Evolutionary conservation across 1,140 invertebrate species (phyloP).

Genomic region (Pseudomyrmex concolor): DNA sequence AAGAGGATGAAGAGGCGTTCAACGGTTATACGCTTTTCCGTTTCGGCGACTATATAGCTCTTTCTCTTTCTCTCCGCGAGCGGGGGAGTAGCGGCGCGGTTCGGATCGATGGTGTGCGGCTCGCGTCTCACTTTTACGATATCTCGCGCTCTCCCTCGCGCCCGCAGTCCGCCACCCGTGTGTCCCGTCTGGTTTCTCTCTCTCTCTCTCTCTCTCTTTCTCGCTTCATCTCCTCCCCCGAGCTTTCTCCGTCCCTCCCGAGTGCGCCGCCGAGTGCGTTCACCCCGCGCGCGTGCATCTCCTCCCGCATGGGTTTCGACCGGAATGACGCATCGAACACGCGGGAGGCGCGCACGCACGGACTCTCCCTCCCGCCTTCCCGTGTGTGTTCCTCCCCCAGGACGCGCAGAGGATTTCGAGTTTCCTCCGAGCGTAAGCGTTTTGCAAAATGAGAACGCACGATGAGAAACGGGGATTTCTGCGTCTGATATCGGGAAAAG

Average conservation of each 20-base stretch:
- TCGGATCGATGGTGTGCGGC: conserved; percentile 68
- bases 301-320: conserved; percentile 45
- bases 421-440: conserved; percentile 1
- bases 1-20: conserved; percentile 54
- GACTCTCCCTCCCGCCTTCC: not conserved
- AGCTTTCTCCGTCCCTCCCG: not conserved
- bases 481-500: no score
- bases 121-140: conserved; percentile 73
- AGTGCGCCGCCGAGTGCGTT: conserved; percentile 69
- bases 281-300: conserved; percentile 69
- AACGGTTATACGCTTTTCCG: conserved; percentile 68
- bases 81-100: conserved; percentile 44
- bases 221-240: not conserved
- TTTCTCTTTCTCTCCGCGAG: conserved; percentile 23
- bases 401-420: not conserved
- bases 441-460: not conserved
- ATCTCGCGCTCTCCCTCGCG: conserved; percentile 44
- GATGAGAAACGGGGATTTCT: no score
- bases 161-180: conserved; percentile 4
- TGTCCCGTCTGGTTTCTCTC: conserved; percentile 42
- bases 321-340: conserved; percentile 50
- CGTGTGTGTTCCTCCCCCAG: conserved; percentile 6
- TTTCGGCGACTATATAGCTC: conserved; percentile 56
- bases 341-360: conserved; percentile 9
- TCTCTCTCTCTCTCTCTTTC: conserved; percentile 14